Evolutionary conservation across 2,888 invertebrate genomes (phyloP).

Genomic region (Ophraella communa): DNA sequence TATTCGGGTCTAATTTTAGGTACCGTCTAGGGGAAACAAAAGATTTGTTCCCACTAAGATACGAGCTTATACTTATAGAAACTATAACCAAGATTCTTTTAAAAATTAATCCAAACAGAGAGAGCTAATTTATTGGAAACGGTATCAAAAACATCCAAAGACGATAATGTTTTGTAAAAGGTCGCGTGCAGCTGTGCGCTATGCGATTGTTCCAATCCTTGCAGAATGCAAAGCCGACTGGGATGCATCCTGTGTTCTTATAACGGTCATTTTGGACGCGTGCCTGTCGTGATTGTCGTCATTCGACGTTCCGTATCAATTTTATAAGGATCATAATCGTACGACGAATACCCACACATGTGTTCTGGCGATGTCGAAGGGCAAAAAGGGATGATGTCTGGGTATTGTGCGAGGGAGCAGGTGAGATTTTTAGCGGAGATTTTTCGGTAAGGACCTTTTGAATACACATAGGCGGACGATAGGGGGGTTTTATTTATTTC

Average conservation of each 20-base stretch:
- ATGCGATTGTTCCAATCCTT: slow-evolving; percentile 48
- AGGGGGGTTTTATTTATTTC: no score
- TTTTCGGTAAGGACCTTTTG: slow-evolving; percentile 25
- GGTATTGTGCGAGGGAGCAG: slow-evolving; percentile 46
- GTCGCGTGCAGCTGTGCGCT: slow-evolving; percentile 55
- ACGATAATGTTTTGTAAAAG: not conserved
- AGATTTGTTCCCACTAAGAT: not conserved
- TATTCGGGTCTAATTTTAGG: not conserved
- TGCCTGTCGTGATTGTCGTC: slow-evolving; percentile 43
- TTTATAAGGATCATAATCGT: slow-evolving; percentile 37
- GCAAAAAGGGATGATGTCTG: slow-evolving; percentile 42
- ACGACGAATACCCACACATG: slow-evolving; percentile 36
- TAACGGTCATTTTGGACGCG: slow-evolving; percentile 55
- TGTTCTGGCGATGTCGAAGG: slow-evolving; percentile 38
- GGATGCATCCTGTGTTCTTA: slow-evolving; percentile 45
- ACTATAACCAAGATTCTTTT: no score
- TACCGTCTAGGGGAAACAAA: not conserved
- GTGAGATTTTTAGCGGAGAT: slow-evolving; percentile 48
- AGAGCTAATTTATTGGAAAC: not conserved
- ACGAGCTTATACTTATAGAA: no score
- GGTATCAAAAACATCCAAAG: slow-evolving; percentile 12
- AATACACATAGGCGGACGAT: not conserved
- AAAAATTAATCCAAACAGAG: no score
- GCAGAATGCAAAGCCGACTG: slow-evolving; percentile 27
- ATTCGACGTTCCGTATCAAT: slow-evolving; percentile 23